phyloP scores from a whole-genome alignment of 2,113 vertebrate genomes.

The Gulo gulo region DNA sequence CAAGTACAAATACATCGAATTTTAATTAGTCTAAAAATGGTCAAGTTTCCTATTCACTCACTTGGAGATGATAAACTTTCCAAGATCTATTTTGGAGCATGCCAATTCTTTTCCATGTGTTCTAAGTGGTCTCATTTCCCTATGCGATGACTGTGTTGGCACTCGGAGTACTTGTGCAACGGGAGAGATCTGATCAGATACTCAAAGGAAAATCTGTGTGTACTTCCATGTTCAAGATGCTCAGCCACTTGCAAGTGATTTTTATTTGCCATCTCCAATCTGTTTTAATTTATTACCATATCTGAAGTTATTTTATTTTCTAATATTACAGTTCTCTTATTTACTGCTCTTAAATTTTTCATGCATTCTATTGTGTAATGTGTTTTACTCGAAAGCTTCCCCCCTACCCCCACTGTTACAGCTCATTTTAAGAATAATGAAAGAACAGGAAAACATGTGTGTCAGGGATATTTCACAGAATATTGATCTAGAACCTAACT shows the following conservation, averaged over 20 bases:
- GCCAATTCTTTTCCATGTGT: conserved; percentile 63
- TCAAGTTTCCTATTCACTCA: conserved; percentile 75
- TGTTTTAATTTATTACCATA: background rate
- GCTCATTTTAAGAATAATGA: conserved; percentile 12
- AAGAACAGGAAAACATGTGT: background rate
- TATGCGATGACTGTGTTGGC: background rate
- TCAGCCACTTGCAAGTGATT: background rate
- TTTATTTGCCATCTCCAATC: background rate
- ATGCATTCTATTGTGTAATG: background rate
- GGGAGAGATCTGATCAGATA: background rate
- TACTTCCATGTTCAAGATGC: background rate
- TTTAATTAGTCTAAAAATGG: conserved; percentile 74
- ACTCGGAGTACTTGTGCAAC: background rate
- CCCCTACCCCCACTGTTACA: background rate
- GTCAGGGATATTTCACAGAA: background rate
- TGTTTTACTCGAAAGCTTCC: background rate
- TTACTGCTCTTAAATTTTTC: background rate
- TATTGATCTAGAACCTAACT: conserved; percentile 6
- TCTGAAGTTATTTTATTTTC: background rate
- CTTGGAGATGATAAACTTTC: conserved; percentile 71
- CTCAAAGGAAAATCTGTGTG: conserved; percentile 35
- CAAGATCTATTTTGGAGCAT: conserved; percentile 68
- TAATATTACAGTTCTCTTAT: background rate
- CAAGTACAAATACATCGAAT: conserved; percentile 59
- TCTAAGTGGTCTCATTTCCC: conserved; percentile 53